phyloP scores from a whole-genome alignment of 1,140 invertebrate genomes.

The Drosophila rufa region DNA sequence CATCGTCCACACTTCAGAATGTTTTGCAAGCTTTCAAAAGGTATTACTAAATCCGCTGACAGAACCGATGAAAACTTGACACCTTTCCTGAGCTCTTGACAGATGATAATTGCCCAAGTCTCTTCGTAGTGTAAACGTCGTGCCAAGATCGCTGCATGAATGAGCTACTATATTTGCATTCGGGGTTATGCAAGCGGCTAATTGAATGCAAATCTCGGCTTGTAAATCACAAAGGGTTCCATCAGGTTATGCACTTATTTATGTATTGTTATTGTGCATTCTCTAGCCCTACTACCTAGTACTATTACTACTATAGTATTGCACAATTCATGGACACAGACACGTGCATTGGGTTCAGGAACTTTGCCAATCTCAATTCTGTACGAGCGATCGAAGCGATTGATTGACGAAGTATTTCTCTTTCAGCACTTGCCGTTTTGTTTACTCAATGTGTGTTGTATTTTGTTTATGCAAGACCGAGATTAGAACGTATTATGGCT shows the following conservation, averaged over 20 bases:
- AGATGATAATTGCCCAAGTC: slow-evolving; percentile 29
- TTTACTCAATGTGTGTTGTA: slow-evolving; percentile 14
- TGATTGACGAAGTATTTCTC: slow-evolving; percentile 12
- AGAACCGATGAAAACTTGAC: slow-evolving; percentile 50
- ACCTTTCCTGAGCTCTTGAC: slow-evolving; percentile 42
- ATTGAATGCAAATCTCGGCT: slow-evolving; percentile 32
- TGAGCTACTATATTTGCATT: slow-evolving; percentile 41
- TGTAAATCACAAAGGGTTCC: slow-evolving; percentile 39
- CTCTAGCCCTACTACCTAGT: not conserved
- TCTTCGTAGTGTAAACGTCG: slow-evolving; percentile 32
- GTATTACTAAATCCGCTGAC: slow-evolving; percentile 38
- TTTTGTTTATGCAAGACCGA: slow-evolving; percentile 46
- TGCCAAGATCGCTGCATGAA: slow-evolving; percentile 35
- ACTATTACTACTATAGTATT: not conserved
- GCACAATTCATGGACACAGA: slow-evolving; percentile 6
- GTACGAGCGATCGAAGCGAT: slow-evolving; percentile 4
- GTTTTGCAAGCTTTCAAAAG: slow-evolving; percentile 42
- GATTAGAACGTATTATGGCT: slow-evolving; percentile 26
- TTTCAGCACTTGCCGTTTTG: slow-evolving; percentile 26
- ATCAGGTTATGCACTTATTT: slow-evolving; percentile 35
- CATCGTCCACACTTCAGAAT: slow-evolving; percentile 33
- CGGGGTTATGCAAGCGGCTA: slow-evolving; percentile 30
- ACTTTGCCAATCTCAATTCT: slow-evolving; percentile 7
- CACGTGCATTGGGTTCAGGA: slow-evolving; percentile 20
- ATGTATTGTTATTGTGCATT: slow-evolving; percentile 21